Evolutionary conservation across 2,888 invertebrate species (phyloP), one percentile per base, ranked within the genome.

Genomic region (Cheilosia urbana): DNA sequence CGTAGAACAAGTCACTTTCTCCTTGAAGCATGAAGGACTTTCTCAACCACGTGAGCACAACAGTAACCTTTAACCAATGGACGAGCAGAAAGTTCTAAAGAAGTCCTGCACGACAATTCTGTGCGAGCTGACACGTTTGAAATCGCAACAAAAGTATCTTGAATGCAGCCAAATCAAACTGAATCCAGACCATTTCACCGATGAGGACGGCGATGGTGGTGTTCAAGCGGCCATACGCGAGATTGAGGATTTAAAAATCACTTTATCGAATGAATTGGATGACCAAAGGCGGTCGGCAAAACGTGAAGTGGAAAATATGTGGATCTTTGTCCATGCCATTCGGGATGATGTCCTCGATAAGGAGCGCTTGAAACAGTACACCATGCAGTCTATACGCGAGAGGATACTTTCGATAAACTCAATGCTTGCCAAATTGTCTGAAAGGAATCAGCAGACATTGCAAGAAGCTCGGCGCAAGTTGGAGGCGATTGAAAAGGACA

Each of bases 121-220:
- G 1, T 91, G 92, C 55, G 92, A 92, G 87, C 78, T 92, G 83
- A 91, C 91, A 71, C 90, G 91, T 6, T 89, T 92, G 24, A 92
- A 92, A 88, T 89, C 91, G 0, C 92, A 92, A 84, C 92, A 92
- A 89, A 92, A 92, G 88, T 92, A 92, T 89, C 89, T 92, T 27
- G 92, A 92, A 89, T 90, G 90, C 88, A 90, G 89, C 89, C 92
- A 91, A 87, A 85, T 89, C n/a, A 91, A 90, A 88, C 87, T 91
- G 62, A 91, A 90, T 87, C 88, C 90, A n/a, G 89, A 88, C 42
- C 87, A 90, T 87, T 91, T 90, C 55, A 88, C 88, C 49, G 88
- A 72, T 17, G 69, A 68, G 7, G 79, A 72, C 47, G 69, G 55
- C 24, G 73, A 45, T 11, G 60, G 42, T 40, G n/a, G n/a, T 9